These are phyloP conservation scores for Serinus canaria DNA, from an alignment of 2,113 vertebrate species.

Conservation along the genomic window DNA sequence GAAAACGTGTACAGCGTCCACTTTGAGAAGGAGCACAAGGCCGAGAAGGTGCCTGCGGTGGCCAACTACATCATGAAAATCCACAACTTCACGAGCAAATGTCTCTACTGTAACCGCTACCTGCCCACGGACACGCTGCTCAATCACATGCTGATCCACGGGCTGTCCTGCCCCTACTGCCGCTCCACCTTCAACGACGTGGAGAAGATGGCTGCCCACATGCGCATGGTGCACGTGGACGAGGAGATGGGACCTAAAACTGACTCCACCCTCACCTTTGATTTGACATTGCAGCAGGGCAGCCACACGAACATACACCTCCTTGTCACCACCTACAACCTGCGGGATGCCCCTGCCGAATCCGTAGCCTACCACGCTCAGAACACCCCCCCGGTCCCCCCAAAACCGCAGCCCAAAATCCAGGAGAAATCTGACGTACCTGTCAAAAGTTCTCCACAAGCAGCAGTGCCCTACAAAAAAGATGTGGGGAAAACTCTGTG, in stretches of 20 bases:
- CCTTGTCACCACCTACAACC: constrained; percentile 96
- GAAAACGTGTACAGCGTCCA: constrained; percentile 97
- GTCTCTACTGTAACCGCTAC: constrained; percentile 98
- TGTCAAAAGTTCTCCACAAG: constrained; percentile 83
- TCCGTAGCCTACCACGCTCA: constrained; percentile 95
- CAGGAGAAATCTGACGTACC: constrained; percentile 75
- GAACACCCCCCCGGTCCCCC: constrained; percentile 80
- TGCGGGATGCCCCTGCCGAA: constrained; percentile 92
- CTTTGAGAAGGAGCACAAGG: constrained; percentile 98
- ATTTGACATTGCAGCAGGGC: constrained; percentile 95
- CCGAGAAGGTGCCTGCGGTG: constrained; percentile 95
- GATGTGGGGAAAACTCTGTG: constrained; percentile 97
- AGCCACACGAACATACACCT: constrained; percentile 97
- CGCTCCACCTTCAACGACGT: constrained; percentile 97
- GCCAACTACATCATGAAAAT: constrained; percentile 99
- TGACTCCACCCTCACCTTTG: constrained; percentile 95
- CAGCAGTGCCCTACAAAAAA: constrained; percentile 95
- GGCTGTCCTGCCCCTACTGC: constrained; percentile 94
- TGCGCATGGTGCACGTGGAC: constrained; percentile 90
- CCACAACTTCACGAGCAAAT: constrained; percentile 99
- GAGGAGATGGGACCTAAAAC: constrained; percentile 92
- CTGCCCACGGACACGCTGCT: constrained; percentile 94
- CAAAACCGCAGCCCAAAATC: constrained; percentile 85
- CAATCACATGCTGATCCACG: constrained; percentile 98
- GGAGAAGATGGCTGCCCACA: constrained; percentile 97